Conservation (phyloP, 2,888 invertebrate species). For the Tachina grossa region DNA sequence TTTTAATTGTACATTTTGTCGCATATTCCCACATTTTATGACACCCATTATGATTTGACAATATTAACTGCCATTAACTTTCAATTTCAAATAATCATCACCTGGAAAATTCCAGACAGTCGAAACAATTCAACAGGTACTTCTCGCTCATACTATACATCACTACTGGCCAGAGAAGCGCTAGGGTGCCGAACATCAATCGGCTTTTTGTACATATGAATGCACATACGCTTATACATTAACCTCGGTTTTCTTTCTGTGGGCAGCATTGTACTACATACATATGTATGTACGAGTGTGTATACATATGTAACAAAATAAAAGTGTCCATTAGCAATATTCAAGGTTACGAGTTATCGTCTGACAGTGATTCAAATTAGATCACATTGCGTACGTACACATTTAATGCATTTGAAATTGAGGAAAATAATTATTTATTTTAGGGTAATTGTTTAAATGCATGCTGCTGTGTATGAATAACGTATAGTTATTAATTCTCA, state of each 20-base stretch:
- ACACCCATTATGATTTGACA: slow-evolving; percentile 52
- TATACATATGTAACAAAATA: not conserved
- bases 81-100: slow-evolving; percentile 63
- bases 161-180: too few relatives aligned
- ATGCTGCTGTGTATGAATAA: not conserved
- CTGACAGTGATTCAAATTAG: slow-evolving; percentile 46
- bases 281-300: not conserved
- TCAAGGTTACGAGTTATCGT: slow-evolving; percentile 53
- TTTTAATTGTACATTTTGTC: slow-evolving; percentile 47
- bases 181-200: too few relatives aligned
- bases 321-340: slow-evolving; percentile 44
- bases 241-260: too few relatives aligned
- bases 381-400: slow-evolving; percentile 58
- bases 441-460: not conserved
- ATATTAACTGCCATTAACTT: slow-evolving; percentile 66
- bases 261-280: too few relatives aligned
- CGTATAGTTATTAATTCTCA: not conserved
- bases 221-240: too few relatives aligned
- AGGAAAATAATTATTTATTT: not conserved
- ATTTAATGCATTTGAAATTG: slow-evolving; percentile 24
- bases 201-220: too few relatives aligned
- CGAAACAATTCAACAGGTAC: slow-evolving; percentile 62
- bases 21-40: slow-evolving; percentile 56
- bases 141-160: slow-evolving; percentile 3
- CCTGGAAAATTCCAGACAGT: slow-evolving; percentile 60